phyloP scores from a whole-genome alignment of 2,888 invertebrate species.

The Unio delphinus region DNA sequence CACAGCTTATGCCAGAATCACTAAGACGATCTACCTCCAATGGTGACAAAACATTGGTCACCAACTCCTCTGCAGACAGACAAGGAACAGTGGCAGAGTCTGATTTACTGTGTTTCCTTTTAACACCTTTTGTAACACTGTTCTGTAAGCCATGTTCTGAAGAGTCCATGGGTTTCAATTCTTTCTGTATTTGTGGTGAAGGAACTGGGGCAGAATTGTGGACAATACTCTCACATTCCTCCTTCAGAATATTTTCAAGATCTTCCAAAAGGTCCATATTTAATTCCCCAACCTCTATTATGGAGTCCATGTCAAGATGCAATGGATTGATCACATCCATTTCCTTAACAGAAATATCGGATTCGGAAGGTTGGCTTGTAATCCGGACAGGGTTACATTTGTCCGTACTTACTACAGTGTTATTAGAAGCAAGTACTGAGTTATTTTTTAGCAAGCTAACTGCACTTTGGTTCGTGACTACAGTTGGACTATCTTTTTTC shows the following conservation, averaged over 20 bases:
- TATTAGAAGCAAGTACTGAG: too few relatives aligned
- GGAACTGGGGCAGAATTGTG: slow-evolving; percentile 18
- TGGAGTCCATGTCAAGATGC: too few relatives aligned
- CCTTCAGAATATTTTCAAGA: slow-evolving; percentile 39
- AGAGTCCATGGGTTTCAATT: background rate
- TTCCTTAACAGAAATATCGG: too few relatives aligned
- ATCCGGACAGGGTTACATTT: too few relatives aligned
- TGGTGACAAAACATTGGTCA: slow-evolving; percentile 13
- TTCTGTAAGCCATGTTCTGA: background rate
- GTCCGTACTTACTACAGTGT: too few relatives aligned
- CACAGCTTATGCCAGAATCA: slow-evolving; percentile 53
- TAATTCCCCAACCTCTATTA: slow-evolving; percentile 13
- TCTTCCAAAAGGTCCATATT: slow-evolving; percentile 49
- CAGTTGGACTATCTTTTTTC: background rate
- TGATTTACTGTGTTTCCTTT: slow-evolving; percentile 29
- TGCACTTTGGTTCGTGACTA: slow-evolving; percentile 2
- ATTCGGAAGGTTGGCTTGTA: too few relatives aligned
- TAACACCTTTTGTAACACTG: slow-evolving; percentile 13
- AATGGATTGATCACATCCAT: too few relatives aligned
- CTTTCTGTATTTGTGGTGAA: slow-evolving; percentile 24
- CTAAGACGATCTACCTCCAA: slow-evolving; percentile 13
- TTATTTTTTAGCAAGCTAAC: background rate
- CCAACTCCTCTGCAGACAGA: slow-evolving; percentile 13
- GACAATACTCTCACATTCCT: slow-evolving; percentile 39
- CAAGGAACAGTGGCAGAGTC: slow-evolving; percentile 23